A percentile compares a stretch with the other conserved stretches of the same genome.
phyloP scores from a whole-genome alignment of 2,113 vertebrate genomes.

The Dasypus novemcinctus region DNA sequence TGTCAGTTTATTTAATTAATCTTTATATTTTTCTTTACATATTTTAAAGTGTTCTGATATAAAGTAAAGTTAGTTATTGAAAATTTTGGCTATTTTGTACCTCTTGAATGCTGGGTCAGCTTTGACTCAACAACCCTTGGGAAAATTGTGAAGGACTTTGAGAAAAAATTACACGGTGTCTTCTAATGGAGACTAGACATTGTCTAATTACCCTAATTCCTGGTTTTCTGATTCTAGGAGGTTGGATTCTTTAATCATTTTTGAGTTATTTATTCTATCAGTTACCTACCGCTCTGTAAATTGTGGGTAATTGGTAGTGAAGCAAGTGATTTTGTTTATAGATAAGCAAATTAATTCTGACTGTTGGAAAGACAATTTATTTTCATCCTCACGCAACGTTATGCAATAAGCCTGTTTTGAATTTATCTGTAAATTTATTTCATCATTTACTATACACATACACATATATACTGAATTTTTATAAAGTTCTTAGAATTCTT shows the following conservation, averaged over 20 bases:
- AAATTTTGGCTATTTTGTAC: background rate
- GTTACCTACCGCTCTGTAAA: background rate
- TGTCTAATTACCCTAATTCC: background rate
- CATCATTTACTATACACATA: background rate
- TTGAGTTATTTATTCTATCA: background rate
- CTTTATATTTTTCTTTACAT: background rate
- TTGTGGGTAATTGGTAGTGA: background rate
- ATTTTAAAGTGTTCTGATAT: background rate
- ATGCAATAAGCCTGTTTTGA: background rate
- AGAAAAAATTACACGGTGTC: background rate
- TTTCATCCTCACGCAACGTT: background rate
- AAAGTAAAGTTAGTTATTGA: slow-evolving; percentile 18
- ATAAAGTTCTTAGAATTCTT: background rate
- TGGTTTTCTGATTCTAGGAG: background rate
- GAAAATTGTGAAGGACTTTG: background rate
- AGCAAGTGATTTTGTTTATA: background rate
- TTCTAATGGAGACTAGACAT: background rate
- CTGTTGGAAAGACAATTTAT: background rate
- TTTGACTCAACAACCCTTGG: slow-evolving; percentile 21
- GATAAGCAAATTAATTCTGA: background rate
- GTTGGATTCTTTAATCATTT: background rate
- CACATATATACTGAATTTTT: background rate
- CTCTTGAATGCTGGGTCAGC: background rate
- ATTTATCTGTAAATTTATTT: background rate
- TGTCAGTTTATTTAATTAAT: background rate